Evolutionary conservation across 1,140 invertebrate species (phyloP), one percentile per base, ranked within the genome.

Genomic region (Euwallacea similis): DNA sequence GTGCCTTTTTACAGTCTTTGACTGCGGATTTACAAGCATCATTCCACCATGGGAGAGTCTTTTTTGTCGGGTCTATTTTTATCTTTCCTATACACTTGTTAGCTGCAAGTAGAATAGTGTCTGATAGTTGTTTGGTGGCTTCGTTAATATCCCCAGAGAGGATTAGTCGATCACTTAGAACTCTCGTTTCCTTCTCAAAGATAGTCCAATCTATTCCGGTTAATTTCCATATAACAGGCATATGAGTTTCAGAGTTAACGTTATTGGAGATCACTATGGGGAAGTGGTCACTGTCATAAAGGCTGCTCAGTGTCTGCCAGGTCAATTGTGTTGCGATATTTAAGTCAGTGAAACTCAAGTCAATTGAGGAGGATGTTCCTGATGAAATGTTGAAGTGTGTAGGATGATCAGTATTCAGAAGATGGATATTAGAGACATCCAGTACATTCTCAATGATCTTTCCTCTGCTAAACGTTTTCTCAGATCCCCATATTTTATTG

Each of bases 371-470:
- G 53, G 42, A 42, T 42, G 15, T 46, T 44, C 56, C 42, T 21
- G 41, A 58, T 44, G 42, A n/a, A 21, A 44, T 44, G 47, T 44
- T 68, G 53, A 69, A 63, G 54, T 62, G 59, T 63, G 68, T 69
- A 47, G 46, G 60, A 13, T 43, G 10, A 13, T 10, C 68, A 41
- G 68, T 62, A 43, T 64, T 69, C 53, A 69, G 47, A 42, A 71
- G 42, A 43, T 46, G 56, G 33, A 71, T 56, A 46, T 68, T 60
- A 42, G 69, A 44, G 43, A 54, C 56, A 42, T 65, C 63, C 16
- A 74, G 44, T 21, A 64, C 15, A 53, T 67, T 53, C 50, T 72
- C 73, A 60, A 74, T 64, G 21, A 44, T 60, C 47, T 54, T 64
- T 60, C 73, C 60, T 65, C 53, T 47, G 41, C 46, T 16, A 6